Percentiles rank a stretch among this genome's conserved stretches.
phyloP scores from a whole-genome alignment of 2,113 vertebrate genomes.

The Synchiropus splendidus region DNA sequence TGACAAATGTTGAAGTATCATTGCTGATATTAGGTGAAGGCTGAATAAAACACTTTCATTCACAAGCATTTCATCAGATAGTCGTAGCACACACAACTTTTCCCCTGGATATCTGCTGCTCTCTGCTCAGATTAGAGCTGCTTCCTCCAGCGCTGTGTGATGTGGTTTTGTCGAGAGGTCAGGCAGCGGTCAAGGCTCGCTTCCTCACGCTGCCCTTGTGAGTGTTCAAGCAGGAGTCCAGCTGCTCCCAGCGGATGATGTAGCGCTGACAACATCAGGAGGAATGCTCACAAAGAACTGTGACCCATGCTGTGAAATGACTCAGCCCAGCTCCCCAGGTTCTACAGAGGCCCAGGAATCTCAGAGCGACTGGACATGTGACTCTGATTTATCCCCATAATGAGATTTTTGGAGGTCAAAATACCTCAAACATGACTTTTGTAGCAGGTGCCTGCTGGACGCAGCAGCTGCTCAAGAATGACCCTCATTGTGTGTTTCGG shows the following conservation, averaged over 20 bases:
- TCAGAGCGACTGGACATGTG: conserved; percentile 27
- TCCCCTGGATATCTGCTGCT: too few species aligned
- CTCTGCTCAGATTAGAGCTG: too few species aligned
- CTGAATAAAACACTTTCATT: too few species aligned
- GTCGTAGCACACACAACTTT: too few species aligned
- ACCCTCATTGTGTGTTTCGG: too few species aligned
- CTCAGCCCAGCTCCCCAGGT: conserved; percentile 26
- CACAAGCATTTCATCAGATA: too few species aligned
- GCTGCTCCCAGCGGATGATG: conserved; percentile 7
- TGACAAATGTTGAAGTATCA: too few species aligned
- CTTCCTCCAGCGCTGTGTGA: neutral
- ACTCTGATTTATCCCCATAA: conserved; percentile 21
- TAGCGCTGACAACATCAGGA: conserved; percentile 8
- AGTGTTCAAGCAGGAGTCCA: conserved; percentile 8
- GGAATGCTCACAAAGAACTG: conserved; percentile 22
- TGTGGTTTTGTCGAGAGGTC: conserved; percentile 12
- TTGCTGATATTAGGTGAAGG: too few species aligned
- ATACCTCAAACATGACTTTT: conserved; percentile 36
- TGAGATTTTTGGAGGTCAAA: conserved; percentile 16
- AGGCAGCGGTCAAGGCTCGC: conserved; percentile 25
- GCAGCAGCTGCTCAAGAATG: conserved; percentile 11
- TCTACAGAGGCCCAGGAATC: conserved; percentile 18
- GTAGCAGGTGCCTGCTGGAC: conserved; percentile 30
- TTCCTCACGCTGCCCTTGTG: conserved; percentile 32
- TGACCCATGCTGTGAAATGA: conserved; percentile 29